A percentile compares a stretch with the other conserved stretches of the same genome.
phyloP scores from a whole-genome alignment of 2,888 invertebrate genomes.

The Penaeus monodon region DNA sequence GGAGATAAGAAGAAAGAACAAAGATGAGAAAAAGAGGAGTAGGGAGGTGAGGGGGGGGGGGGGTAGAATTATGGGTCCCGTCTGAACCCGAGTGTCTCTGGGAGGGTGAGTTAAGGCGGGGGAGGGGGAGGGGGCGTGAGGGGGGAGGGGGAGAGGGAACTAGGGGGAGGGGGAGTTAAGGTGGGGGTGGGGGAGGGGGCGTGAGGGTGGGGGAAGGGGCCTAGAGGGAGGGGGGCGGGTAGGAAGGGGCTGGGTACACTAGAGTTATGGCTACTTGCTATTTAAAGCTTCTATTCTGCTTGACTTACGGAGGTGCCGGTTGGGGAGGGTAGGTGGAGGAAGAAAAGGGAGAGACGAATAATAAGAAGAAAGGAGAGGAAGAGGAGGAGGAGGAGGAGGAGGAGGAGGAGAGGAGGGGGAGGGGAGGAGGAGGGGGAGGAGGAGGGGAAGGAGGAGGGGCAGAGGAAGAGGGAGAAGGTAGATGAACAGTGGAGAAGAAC shows the following conservation, averaged over 20 bases:
- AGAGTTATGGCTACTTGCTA: not conserved
- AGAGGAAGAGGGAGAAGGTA: not conserved
- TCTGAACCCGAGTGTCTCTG: not conserved
- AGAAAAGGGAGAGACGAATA: constrained; percentile 7
- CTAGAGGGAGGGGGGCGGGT: not conserved
- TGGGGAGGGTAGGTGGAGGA: constrained; percentile 9
- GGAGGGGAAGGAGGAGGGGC: not conserved
- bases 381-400: not conserved
- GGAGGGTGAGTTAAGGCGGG: not conserved
- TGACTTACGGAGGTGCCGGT: constrained; percentile 2
- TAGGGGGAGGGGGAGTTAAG: not conserved
- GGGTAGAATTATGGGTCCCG: not conserved
- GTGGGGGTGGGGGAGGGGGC: not conserved
- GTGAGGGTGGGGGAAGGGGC: not conserved
- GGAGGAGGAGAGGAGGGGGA: not conserved
- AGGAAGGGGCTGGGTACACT: not conserved
- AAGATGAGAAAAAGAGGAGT: not conserved
- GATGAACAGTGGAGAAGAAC: too few relatives aligned
- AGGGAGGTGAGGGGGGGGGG: not conserved
- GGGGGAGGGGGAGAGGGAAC: too few relatives aligned
- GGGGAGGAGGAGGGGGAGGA: not conserved
- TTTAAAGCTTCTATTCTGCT: constrained; percentile 8
- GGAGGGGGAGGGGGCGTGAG: not conserved
- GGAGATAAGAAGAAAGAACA: not conserved
- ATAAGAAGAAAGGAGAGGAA: not conserved